These are phyloP conservation scores for Ranitomeya variabilis DNA, from an alignment of 2,113 vertebrate genomes.

Conservation along the genomic window DNA sequence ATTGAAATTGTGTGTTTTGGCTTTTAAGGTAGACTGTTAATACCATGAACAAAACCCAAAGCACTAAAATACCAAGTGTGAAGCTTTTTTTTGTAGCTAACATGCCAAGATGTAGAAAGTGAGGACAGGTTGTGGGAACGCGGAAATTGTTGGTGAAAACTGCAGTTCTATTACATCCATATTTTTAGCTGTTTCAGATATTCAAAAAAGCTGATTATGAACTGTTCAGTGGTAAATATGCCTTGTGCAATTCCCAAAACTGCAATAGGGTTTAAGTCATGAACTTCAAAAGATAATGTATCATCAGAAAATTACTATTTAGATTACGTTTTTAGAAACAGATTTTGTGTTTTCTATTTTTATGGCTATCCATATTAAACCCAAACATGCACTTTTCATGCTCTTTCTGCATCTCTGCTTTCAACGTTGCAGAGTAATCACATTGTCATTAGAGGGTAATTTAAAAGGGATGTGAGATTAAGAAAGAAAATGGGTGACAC, in stretches of 20 bases:
- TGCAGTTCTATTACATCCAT: neutral
- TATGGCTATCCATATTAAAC: too few relatives aligned
- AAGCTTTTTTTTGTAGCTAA: constrained; percentile 3
- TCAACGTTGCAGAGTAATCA: too few relatives aligned
- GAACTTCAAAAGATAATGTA: neutral
- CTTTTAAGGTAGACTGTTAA: neutral
- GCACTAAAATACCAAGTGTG: constrained; percentile 4
- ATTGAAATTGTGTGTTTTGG: constrained; percentile 11
- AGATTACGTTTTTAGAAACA: too few relatives aligned
- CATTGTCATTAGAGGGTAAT: too few relatives aligned
- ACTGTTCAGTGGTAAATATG: neutral
- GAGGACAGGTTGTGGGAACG: neutral
- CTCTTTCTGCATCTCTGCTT: too few relatives aligned
- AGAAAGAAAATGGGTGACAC: too few relatives aligned
- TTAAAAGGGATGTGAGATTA: too few relatives aligned
- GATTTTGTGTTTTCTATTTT: too few relatives aligned
- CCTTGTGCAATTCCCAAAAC: neutral
- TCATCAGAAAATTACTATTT: too few relatives aligned
- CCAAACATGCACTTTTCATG: too few relatives aligned
- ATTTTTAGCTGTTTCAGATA: neutral
- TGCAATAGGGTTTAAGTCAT: neutral
- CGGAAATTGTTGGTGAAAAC: neutral
- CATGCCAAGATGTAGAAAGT: neutral
- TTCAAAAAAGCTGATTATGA: neutral
- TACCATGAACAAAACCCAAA: constrained; percentile 1